Percentiles rank a stretch among this genome's conserved stretches.
Conservation (phyloP, 2,888 invertebrate genomes). For the Zeuzera pyrina region DNA sequence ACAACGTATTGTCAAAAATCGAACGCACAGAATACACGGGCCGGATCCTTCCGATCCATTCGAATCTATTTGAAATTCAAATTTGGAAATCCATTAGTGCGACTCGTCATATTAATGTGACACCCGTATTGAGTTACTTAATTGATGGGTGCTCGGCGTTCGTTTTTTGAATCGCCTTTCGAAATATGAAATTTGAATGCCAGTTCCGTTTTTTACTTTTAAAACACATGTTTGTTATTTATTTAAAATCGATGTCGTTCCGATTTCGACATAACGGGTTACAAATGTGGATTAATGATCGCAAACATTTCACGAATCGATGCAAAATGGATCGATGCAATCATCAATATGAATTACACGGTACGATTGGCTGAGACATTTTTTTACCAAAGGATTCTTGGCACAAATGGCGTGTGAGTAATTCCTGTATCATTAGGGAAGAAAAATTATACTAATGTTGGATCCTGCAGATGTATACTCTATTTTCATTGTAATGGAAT, state of each 20-base stretch:
- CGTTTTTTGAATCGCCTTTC: slow-evolving; percentile 24
- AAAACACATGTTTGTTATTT: slow-evolving; percentile 18
- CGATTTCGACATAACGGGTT: too few relatives aligned
- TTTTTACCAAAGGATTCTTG: too few relatives aligned
- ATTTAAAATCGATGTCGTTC: slow-evolving; percentile 8
- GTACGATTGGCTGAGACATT: too few relatives aligned
- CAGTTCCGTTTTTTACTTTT: slow-evolving; percentile 32
- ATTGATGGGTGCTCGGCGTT: slow-evolving; percentile 59
- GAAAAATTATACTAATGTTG: too few relatives aligned
- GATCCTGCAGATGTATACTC: too few relatives aligned
- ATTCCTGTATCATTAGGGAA: too few relatives aligned
- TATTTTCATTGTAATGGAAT: too few relatives aligned
- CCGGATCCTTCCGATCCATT: slow-evolving; percentile 53
- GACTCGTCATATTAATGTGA: slow-evolving; percentile 71
- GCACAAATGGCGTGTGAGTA: too few relatives aligned
- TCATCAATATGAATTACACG: too few relatives aligned
- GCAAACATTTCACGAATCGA: too few relatives aligned
- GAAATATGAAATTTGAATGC: slow-evolving; percentile 24
- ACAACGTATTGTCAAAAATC: neutral
- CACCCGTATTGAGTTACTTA: slow-evolving; percentile 71
- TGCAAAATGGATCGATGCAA: too few relatives aligned
- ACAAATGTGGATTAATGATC: too few relatives aligned
- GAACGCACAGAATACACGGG: slow-evolving; percentile 14
- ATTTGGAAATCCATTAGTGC: slow-evolving; percentile 69
- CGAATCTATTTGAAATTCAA: slow-evolving; percentile 65